Evolutionary conservation across 2,113 vertebrate species (phyloP), one percentile per base, ranked within the genome.

Genomic region (Paedocypris sp.): DNA sequence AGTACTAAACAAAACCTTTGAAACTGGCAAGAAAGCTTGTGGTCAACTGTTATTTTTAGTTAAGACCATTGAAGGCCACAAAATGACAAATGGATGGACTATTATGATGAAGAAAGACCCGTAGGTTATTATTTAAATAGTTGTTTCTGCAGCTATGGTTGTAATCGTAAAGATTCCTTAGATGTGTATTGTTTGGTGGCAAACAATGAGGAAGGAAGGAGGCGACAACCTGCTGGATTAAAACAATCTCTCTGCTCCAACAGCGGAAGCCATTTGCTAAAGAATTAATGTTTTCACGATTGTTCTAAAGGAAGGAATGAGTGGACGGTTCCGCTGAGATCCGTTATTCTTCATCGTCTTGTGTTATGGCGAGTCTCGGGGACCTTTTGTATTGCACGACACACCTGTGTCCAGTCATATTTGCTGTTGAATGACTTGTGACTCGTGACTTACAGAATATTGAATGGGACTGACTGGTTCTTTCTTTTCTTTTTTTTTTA

Each of bases 1-100:
- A n/a, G n/a, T n/a, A 76, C 74, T 73, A 80, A 81, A 81, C 78
- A 80, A 77, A 79, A 65, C 64, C 74, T 52, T 68, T 65, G 70
- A 73, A 80, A 41, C 79, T 77, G 75, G 64, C 33, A 60, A 25
- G 46, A 75, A 79, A 67, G 51, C 53, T 68, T 64, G 74, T 67
- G 75, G 80, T 73, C 73, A 72, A 49, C 50, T 63, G 49, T 10
- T 6, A 5, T 48, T 41, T 61, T 61, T 70, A 70, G 26, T 52
- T 7, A 19, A 33, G 28, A 45, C 7, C 36, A 42, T 60, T 11
- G n/a, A n/a, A 20, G 19, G 10, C 38, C 41, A 26, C 46, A 45
- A 60, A 5, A 68, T 35, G 16, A n/a, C n/a, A n/a, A n/a, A n/a
- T n/a, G n/a, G n/a, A n/a, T n/a, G n/a, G n/a, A n/a, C n/a, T n/a